Evolutionary conservation across 2,113 vertebrate species (phyloP).

Genomic region (Cacatua alba): DNA sequence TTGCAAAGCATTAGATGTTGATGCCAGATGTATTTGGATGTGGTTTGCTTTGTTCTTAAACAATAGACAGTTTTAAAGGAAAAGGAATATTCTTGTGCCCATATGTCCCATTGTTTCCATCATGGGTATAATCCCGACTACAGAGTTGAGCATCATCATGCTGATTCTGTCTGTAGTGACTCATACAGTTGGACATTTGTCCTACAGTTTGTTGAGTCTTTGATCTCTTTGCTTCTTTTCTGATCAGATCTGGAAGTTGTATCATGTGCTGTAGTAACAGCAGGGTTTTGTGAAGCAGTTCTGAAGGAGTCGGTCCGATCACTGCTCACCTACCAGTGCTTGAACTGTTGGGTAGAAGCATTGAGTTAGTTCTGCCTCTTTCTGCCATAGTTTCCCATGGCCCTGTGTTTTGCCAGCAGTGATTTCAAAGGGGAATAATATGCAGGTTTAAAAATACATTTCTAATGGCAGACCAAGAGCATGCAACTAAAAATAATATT

Average conservation of each 20-base stretch:
- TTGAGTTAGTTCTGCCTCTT: not conserved
- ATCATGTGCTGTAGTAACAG: not conserved
- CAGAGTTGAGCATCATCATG: constrained; percentile 4
- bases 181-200: not conserved
- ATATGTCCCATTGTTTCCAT: constrained; percentile 50
- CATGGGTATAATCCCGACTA: not conserved
- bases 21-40: constrained; percentile 61
- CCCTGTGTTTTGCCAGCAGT: not conserved
- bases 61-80: constrained; percentile 43
- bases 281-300: not conserved
- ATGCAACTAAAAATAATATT: not conserved
- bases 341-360: not conserved
- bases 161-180: not conserved
- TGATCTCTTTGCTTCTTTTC: not conserved
- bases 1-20: constrained; percentile 17
- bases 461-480: not conserved
- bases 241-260: not conserved
- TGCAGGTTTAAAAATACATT: not conserved
- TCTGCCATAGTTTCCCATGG: not conserved
- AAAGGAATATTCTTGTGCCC: constrained; percentile 40
- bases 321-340: not conserved
- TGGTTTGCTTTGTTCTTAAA: constrained; percentile 64
- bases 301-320: not conserved
- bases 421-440: not conserved
- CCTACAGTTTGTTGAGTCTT: not conserved